These are phyloP conservation scores for Acanthurus leucopareius DNA, from an alignment of 2,797 vertebrate species.

Conservation along the genomic window DNA sequence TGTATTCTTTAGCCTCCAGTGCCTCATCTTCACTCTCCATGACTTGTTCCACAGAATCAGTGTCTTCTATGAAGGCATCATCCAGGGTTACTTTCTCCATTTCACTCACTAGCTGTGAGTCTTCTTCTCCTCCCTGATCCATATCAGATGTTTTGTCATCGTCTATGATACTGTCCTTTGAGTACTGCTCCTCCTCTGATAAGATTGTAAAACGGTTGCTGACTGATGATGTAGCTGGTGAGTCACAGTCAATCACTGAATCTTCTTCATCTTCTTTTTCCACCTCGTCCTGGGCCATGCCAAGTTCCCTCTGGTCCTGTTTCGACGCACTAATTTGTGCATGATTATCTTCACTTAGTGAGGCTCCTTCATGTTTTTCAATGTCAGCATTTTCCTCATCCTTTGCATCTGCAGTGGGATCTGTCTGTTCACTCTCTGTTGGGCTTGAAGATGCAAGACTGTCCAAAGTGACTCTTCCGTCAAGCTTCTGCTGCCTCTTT, in stretches of 20 bases:
- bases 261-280: slow-evolving; percentile 70
- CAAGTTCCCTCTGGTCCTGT: slow-evolving; percentile 47
- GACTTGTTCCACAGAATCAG: slow-evolving; percentile 45
- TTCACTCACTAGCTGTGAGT: slow-evolving; percentile 40
- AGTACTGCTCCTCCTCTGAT: slow-evolving; percentile 70
- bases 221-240: slow-evolving; percentile 17
- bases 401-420: slow-evolving; percentile 56
- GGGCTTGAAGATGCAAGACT: slow-evolving; percentile 65
- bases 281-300: slow-evolving; percentile 44
- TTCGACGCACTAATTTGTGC: slow-evolving; percentile 53
- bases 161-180: slow-evolving; percentile 37
- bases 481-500: slow-evolving; percentile 91
- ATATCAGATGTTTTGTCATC: slow-evolving; percentile 47
- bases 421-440: slow-evolving; percentile 49
- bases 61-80: slow-evolving; percentile 64
- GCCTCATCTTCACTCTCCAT: slow-evolving; percentile 68
- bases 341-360: slow-evolving; percentile 48
- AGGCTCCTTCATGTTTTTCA: slow-evolving; percentile 63
- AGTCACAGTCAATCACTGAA: slow-evolving; percentile 45
- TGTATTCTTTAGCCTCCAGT: slow-evolving; percentile 75
- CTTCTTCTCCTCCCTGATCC: slow-evolving; percentile 49
- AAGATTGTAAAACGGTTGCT: slow-evolving; percentile 74
- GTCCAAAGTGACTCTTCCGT: slow-evolving; percentile 83
- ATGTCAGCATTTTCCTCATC: slow-evolving; percentile 46
- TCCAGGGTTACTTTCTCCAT: slow-evolving; percentile 73